Base-by-base conservation (phyloP, 2,888 invertebrate genomes). In the Erannis defoliaria region DNA sequence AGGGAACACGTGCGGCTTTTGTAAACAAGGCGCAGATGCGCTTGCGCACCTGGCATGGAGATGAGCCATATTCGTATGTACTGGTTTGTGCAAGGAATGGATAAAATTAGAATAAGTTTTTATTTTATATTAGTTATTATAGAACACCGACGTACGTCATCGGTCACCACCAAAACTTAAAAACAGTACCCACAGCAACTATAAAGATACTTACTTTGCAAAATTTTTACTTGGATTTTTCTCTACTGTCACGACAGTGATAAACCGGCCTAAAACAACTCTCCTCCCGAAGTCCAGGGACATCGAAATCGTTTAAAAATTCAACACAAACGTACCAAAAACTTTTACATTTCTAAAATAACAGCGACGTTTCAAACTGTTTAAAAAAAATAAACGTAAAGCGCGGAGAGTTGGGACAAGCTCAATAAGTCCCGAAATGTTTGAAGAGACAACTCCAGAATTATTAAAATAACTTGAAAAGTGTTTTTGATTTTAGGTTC, bases 21-120 rank as follows among this genome's bases (percentile, higher is more conserved):
- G 73, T 74, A 75, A 79, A 78, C 77, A 75, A 66, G 60, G 60
- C 57, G 76, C 86, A 86, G 86, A 86, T 86, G 86, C 80, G 80
- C 67, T 4, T 0, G 67, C 76, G 82, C 86, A 85, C 85, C 86
- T 86, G 86, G 82, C 68, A 45, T 58, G 42, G 72, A 72, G 69
- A 75, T 67, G 67, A 67, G 59, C 55, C 33, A 51, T 51, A 65
- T 70, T 33, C 42, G 55, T 40, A 42, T 19, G 16, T 55, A 23
- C 26, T 21, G 42, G 40, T 40, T 42, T 46, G 18, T 40, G 58
- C 45, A 16, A 40, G 16, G 35, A 38, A 45, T 45, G 16, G 29
- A 5, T 16, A 40, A 18, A n/a, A 38, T 38, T 38, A n/a, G 16
- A 6, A 33, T 33, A 3, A 9, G 12, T 10, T 18, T 38, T 18